Evolutionary conservation across 2,888 invertebrate species (phyloP), one percentile per base, ranked within the genome.

Genomic region (Diplolepis rosae): DNA sequence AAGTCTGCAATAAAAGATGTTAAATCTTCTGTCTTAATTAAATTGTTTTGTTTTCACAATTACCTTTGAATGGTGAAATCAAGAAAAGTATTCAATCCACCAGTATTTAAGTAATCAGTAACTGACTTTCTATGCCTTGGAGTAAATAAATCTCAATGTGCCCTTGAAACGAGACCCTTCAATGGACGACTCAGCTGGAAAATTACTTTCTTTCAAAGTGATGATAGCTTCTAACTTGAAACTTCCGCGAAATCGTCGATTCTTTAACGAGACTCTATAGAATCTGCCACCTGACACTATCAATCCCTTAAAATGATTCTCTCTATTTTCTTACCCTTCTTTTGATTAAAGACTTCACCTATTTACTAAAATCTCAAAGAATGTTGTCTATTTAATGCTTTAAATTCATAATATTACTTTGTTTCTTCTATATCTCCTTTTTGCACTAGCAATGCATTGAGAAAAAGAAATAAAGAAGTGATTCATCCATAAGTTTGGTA

Each of bases 291-390:
- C 65, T 11, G 28, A 51, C 45, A 35, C 39, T 35, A 45, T 50
- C 30, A 30, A 65, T 32, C 30, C 54, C 50, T 52, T 45, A 9
- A 68, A 56, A 24, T n/a, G n/a, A n/a, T 61, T 45, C 45, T 35
- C 56, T 48, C 7, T 68, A 74, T 73, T 73, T 73, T 69, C 52
- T 68, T 15, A 65, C 61, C 70, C 71, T 76, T 77, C 77, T 78
- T 83, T 79, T 80, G 80, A 83, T 82, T 82, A 80, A 80, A 77
- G 74, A 72, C 71, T 69, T 76, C 65, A 70, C 76, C 73, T 77
- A n/a, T n/a, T n/a, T n/a, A n/a, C n/a, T n/a, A n/a, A n/a, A n/a
- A n/a, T n/a, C n/a, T n/a, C n/a, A n/a, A n/a, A n/a, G 2, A 6
- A 1, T 7, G 4, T 15, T 15, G 4, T 15, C 15, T 15, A 7